phyloP scores from a whole-genome alignment of 1,140 invertebrate species.

The Halyomorpha halys region DNA sequence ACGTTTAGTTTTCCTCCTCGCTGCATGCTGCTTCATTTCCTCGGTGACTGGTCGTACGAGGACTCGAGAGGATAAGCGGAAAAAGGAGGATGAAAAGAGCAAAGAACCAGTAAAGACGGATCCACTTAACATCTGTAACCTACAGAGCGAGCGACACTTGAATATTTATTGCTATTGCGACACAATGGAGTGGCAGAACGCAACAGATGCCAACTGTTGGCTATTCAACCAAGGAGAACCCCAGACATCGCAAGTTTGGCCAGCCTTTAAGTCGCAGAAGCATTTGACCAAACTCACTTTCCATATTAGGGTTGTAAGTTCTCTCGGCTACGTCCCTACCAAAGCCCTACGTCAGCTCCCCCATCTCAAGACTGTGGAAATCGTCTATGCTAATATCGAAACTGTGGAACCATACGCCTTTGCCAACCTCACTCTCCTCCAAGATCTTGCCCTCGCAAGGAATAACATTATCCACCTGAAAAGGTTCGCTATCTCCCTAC shows the following conservation, averaged over 20 bases:
- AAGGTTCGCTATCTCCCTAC: constrained; percentile 53
- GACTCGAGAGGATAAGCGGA: constrained; percentile 31
- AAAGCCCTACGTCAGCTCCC: constrained; percentile 51
- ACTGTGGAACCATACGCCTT: constrained; percentile 55
- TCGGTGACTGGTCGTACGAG: constrained; percentile 26
- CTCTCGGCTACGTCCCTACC: constrained; percentile 55
- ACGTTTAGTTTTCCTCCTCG: too few relatives aligned
- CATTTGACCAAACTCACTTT: constrained; percentile 55
- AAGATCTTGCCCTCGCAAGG: constrained; percentile 51
- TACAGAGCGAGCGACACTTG: constrained; percentile 33
- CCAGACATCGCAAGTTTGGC: constrained; percentile 53
- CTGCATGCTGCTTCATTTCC: too few relatives aligned
- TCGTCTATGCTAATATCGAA: constrained; percentile 58
- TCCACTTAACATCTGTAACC: constrained; percentile 39
- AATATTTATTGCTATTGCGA: constrained; percentile 42
- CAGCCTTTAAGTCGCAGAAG: constrained; percentile 54
- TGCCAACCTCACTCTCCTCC: constrained; percentile 53
- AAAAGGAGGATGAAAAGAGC: constrained; percentile 33
- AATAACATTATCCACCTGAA: constrained; percentile 54
- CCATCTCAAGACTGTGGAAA: constrained; percentile 50
- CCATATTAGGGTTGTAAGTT: constrained; percentile 51
- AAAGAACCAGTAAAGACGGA: constrained; percentile 9
- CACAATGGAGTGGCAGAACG: constrained; percentile 33
- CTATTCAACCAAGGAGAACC: constrained; percentile 52
- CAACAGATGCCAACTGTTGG: constrained; percentile 46